Base-by-base conservation (phyloP, 2,888 invertebrate genomes). In the Cephus pygmeus region DNA sequence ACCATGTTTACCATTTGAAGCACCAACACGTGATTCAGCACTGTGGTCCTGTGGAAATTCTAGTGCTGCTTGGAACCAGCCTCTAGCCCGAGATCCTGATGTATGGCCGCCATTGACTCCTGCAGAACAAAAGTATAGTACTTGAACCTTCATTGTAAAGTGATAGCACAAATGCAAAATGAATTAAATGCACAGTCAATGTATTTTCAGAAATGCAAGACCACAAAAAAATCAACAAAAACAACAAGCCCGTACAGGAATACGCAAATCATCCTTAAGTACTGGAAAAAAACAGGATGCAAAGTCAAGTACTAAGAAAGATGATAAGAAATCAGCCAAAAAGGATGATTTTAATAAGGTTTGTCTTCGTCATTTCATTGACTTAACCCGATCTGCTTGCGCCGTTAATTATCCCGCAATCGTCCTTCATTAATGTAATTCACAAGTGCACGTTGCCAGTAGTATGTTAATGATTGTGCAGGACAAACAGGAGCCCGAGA, bases 91-190 rank as follows among this genome's bases (percentile, higher is more conserved):
- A 82, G 97, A 97, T 92, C 96, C 96, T 69, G 96, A 96, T 91
- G 96, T 97, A 3, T 98, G 98, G 98, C 97, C 97, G 11, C 94
- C 95, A n/a, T 96, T 97, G 81, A 95, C 95, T 78, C 95, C 95
- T 78, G 95, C 94, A 4, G 95, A 96, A 90, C 96, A 96, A 92
- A 96, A 94, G 94, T 94, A 88, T 23, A 33, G 6, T 75, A 33
- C 68, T 75, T n/a, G n/a, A 15, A 9, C 69, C 30, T 56, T n/a
- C 9, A 56, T 74, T 74, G 30, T n/a, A 74, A 35, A 34, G 12
- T 35, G 77, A 76, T 73, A 79, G 71, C 79, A 76, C 35, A 80
- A 76, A 33, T 77, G 71, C 78, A 77, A 79, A 73, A n/a, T 76
- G 12, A 56, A 71, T 12, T 73, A 76, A 23, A 74, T 34, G 23